Evolutionary conservation across 2,113 vertebrate species (phyloP), one percentile per base, ranked within the genome.

Genomic region (Phalacrocorax brasilianus): DNA sequence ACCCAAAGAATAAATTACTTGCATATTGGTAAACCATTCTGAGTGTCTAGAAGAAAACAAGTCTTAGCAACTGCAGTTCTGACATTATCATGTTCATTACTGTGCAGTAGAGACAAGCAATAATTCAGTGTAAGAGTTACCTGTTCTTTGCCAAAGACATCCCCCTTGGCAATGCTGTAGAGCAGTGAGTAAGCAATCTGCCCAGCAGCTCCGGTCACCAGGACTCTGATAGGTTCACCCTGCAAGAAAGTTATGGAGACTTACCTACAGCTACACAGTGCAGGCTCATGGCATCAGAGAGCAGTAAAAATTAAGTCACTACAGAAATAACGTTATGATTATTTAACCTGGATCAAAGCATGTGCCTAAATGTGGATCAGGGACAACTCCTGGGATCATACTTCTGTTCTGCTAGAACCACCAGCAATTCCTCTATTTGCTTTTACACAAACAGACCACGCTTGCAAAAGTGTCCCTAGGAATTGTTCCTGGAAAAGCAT

Each of bases 141-240:
- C 99, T 99, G 99, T 82, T 99, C 99, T 97, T 98, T 99, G 91
- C 99, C 99, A 10, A 99, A 99, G 93, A 99, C 99, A 98, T 99
- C 99, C 50, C 99, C 99, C 94, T 99, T 99, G 94, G 99, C 99
- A 76, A 99, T 99, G 96, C 99, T 98, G 97, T 99, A 99, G 74
- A 99, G 97, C 88, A 99, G 97, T 5, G 99, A 99, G 96, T 99
- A 99, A 55, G 99, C 99, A 71, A 99, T 99, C 95, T 99, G 99
- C 86, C 99, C 99, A 28, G 99, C 99, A 87, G 99, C 99, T 42
- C 99, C 99, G 2, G 99, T 99, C 96, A 99, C 99, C 97, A 99
- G 98, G 89, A 99, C 99, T 98, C 97, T 98, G 95, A 99, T 97
- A 28, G 99, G 98, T 55, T 99, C 98, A 97, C 98, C 94, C 99